Base-by-base conservation (phyloP, 2,888 invertebrate species). In the Minunthozetes semirufus region DNA sequence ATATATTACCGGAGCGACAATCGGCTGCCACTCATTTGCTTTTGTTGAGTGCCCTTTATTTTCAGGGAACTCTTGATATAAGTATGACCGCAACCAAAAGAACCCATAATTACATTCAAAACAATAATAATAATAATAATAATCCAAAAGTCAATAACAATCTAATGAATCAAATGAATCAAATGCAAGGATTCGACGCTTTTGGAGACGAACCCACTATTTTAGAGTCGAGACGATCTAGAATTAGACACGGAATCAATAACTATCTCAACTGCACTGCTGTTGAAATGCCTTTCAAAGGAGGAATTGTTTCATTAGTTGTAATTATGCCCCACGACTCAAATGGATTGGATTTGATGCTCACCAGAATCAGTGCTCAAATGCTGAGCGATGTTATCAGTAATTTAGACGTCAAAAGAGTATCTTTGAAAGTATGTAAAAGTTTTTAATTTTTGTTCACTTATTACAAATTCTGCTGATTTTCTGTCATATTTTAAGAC, bases 201-300 rank as follows among this genome's bases (percentile, higher is more conserved):
- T 70, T 70, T 22, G 70, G 70, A 22, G 70, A 70, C 3, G 66
- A 75, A 9, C 50, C 75, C 3, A 75, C 56, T 25, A 75, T 78
- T 72, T 68, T 78, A 46, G 77, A 77, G 59, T 77, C 78, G 22
- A 71, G 74, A 25, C 77, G 74, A 38, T 77, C 77, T 15, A 73
- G 79, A 29, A 76, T 80, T 15, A 76, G 79, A 17, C 78, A 79
- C 73, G 78, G 77, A 9, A 63, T 76, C 8, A 76, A 78, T 72
- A 72, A 76, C 0, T 79, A 79, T 61, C 63, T 80, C 6, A 79
- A 80, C 72, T 78, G 79, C 68, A 79, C 77, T 0, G 77, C 78
- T 1, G 76, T 80, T 27, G 80, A 80, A 66, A 78, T 80, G 46
- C 80, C 80, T 0, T 79, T 80, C 66, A 74, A 72, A 17, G 79